A percentile compares a stretch with the other conserved stretches of the same genome.
phyloP scores from a whole-genome alignment of 2,888 invertebrate genomes.

The Smittia aterrima region DNA sequence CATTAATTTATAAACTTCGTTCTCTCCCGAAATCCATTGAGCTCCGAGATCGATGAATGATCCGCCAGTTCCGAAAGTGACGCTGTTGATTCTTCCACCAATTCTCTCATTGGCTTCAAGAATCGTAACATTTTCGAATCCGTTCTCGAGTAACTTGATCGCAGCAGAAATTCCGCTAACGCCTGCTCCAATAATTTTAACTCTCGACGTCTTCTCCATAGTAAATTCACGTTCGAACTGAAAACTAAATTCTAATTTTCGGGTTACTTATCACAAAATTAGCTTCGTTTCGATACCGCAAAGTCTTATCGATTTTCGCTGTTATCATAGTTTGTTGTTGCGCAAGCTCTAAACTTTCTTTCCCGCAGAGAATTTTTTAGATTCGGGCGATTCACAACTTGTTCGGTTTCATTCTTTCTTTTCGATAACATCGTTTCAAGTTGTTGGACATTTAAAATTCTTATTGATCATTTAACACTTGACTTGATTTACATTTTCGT shows the following conservation, averaged over 20 bases:
- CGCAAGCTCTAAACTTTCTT: no score
- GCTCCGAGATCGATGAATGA: constrained; percentile 43
- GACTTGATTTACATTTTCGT: constrained; percentile 34
- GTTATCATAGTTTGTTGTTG: no score
- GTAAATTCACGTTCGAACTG: background rate
- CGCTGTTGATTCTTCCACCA: constrained; percentile 56
- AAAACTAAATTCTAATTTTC: no score
- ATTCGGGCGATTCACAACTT: no score
- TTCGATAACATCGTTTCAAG: background rate
- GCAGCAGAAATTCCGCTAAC: constrained; percentile 59
- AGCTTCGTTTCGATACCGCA: no score
- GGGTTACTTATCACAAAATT: no score
- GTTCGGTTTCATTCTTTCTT: no score
- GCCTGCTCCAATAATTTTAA: constrained; percentile 61
- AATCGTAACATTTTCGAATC: constrained; percentile 55
- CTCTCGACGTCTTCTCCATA: constrained; percentile 45
- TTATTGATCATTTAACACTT: constrained; percentile 40
- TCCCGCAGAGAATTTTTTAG: no score
- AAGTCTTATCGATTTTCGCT: no score
- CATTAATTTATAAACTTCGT: background rate
- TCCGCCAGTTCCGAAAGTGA: constrained; percentile 50
- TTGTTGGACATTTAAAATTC: constrained; percentile 7
- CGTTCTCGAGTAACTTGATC: constrained; percentile 53
- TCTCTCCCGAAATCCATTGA: constrained; percentile 21
- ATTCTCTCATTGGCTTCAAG: constrained; percentile 56